These are phyloP conservation scores for Hydrozoanthus gracilis DNA, from an alignment of 92 coral and sea anemone species.

Conservation along the genomic window DNA sequence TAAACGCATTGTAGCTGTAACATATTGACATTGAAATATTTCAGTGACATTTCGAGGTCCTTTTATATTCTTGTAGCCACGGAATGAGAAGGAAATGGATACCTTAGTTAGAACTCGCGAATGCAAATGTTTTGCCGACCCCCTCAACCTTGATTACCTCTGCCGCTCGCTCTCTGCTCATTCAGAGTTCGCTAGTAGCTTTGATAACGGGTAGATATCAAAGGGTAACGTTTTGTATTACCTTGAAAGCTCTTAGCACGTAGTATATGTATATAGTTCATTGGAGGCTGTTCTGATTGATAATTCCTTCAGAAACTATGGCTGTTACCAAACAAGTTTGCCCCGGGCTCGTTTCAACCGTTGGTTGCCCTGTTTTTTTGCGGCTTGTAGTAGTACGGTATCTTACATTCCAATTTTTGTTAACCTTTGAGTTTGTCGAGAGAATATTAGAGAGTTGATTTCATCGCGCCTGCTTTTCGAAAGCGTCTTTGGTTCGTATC, in stretches of 20 bases:
- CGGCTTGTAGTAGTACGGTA: neutral
- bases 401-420: neutral
- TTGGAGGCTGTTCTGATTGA: neutral
- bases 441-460: neutral
- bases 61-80: neutral
- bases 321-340: conserved; percentile 31
- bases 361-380: conserved; percentile 5
- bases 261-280: neutral
- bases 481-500: neutral
- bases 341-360: conserved; percentile 27
- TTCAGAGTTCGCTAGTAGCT: conserved; percentile 36
- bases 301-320: neutral
- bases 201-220: neutral
- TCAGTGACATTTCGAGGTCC: neutral
- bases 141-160: conserved; percentile 40
- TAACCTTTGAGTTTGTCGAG: neutral
- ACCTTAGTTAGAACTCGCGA: conserved; percentile 20
- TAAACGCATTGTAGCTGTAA: neutral
- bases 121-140: conserved; percentile 46
- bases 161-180: conserved; percentile 41
- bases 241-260: neutral
- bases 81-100: conserved; percentile 16
- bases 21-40: too few relatives aligned
- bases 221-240: neutral
- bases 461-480: neutral